Evolutionary conservation across 2,888 invertebrate genomes (phyloP).

Genomic region (Allygus modestus): DNA sequence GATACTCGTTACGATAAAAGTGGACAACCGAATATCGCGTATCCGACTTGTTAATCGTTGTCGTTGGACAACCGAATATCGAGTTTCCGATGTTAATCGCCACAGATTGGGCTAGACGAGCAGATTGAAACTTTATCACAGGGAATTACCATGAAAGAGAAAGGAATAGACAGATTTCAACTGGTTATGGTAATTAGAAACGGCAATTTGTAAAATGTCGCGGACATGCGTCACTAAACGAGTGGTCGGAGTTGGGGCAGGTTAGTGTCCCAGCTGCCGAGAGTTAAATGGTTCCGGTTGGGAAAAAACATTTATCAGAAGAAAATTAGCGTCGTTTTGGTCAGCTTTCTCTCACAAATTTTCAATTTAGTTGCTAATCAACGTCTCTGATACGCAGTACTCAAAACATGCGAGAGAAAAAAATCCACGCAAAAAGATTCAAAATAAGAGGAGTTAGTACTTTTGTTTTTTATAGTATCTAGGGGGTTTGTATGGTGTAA

Average conservation of each 20-base stretch:
- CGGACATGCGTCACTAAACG: conserved; percentile 23
- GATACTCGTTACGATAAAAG: not conserved
- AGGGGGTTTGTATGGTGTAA: too few species aligned
- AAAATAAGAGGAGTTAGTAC: too few species aligned
- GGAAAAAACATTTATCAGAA: too few species aligned
- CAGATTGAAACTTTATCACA: conserved; percentile 32
- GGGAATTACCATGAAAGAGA: conserved; percentile 40
- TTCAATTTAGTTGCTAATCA: too few species aligned
- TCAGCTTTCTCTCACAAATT: too few species aligned
- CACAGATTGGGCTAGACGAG: not conserved
- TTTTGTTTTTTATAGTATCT: too few species aligned
- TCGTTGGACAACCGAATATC: conserved; percentile 17
- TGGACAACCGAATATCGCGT: conserved; percentile 20
- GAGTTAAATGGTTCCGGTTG: too few species aligned
- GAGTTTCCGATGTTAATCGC: conserved; percentile 4
- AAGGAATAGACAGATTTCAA: conserved; percentile 13
- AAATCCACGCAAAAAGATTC: too few species aligned
- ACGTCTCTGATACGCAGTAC: too few species aligned
- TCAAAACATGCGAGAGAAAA: too few species aligned
- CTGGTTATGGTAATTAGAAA: conserved; percentile 35
- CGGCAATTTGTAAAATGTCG: conserved; percentile 10
- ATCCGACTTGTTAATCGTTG: conserved; percentile 8
- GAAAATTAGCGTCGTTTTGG: too few species aligned
- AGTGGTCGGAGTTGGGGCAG: not conserved
- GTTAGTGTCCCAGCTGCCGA: not conserved